Conservation (phyloP, 2,113 vertebrate species). For the Charadrius vociferus region DNA sequence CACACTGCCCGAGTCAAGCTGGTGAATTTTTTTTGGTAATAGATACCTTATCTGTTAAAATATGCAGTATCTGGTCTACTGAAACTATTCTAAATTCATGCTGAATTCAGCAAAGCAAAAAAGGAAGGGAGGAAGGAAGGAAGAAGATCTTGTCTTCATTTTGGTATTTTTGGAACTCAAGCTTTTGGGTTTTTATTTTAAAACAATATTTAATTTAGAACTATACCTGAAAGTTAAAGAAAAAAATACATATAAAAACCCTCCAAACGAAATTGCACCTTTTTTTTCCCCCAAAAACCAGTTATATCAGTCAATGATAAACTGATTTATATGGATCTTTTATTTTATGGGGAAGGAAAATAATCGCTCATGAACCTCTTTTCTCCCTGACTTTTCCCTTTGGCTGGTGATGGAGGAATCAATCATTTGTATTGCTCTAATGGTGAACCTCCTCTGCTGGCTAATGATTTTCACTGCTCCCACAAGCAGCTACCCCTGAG, state of each 20-base stretch:
- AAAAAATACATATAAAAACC: not conserved
- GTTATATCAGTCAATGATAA: not conserved
- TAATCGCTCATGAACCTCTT: not conserved
- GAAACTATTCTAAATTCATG: not conserved
- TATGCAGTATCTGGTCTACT: not conserved
- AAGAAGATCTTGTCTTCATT: not conserved
- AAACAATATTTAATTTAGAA: not conserved
- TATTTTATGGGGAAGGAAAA: not conserved
- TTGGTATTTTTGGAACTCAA: not conserved
- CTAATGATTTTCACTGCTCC: not conserved
- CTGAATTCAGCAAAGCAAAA: not conserved
- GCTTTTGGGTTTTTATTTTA: not conserved
- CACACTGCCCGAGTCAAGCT: not conserved
- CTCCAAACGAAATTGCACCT: not conserved
- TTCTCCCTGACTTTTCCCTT: not conserved
- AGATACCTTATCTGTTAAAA: not conserved
- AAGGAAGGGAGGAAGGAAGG: not conserved
- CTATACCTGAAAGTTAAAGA: not conserved
- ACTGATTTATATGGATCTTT: not conserved
- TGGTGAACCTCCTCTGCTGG: not conserved
- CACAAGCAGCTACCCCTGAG: conserved; percentile 1
- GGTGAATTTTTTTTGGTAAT: not conserved
- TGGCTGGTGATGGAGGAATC: not conserved
- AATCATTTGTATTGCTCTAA: conserved; percentile 7
- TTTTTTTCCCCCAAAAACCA: fast-evolving